Base-by-base conservation (phyloP, 2,113 vertebrate genomes). In the Canis aureus region DNA sequence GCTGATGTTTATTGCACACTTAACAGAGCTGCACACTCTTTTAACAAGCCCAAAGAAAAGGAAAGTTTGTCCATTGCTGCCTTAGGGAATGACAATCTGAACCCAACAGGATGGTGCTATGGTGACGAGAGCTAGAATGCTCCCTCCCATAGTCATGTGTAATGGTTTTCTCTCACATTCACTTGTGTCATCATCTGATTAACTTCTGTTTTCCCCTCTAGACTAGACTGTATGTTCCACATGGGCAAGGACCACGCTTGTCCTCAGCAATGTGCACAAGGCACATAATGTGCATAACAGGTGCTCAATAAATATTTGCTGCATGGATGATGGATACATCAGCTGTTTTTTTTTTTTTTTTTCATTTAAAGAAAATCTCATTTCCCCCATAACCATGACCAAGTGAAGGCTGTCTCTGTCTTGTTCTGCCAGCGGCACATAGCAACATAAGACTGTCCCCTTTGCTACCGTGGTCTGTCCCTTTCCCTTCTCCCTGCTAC, bases 121-220 rank as follows among this genome's bases (percentile, higher is more conserved):
- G 22, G 43, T 78, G 53, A 85, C 11, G 2, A 27, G 27, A 66
- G 3, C 20, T 3, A 53, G 88, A 13, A 43, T 1, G 13, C 29
- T 60, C 62, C 35, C 60, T 96, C 8, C 32, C 17, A 25, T 19
- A 2, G 1, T 3, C 2, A 0, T 0, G 1, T 29, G 27, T 23
- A 67, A 35, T 11, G 1, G 12, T 19, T 69, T 29, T 19, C 43
- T 38, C 23, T 81, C 66, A 82, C 35, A 19, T 20, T 80, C n/a
- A 69, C 43, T 17, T 67, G 20, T 49, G 29, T 11, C 16, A 57
- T 27, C 23, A 51, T 2, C 22, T 29, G 53, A 62, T 55, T 51
- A 66, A 22, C n/a, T 7, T 67, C 49, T 20, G 6, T 62, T 78
- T 59, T 60, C 51, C 60, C 51, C 32, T 59, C 57, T 38, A 20